Conservation (phyloP, 2,888 invertebrate genomes). For the Habroteleia sp. region DNA sequence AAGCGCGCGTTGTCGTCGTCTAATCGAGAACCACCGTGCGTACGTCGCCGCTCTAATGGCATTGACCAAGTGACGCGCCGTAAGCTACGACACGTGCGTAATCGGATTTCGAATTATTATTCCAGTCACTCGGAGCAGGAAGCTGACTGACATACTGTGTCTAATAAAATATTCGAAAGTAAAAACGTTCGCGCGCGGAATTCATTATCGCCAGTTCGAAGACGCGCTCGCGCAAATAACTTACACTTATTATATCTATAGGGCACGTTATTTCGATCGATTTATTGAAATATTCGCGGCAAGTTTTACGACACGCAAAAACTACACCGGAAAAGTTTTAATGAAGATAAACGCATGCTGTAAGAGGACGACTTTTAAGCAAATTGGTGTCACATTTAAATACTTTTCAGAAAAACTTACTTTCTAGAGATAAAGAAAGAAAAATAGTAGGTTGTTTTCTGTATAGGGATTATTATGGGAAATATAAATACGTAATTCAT, state of each 20-base stretch:
- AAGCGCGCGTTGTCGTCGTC: constrained; percentile 44
- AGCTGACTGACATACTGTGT: constrained; percentile 40
- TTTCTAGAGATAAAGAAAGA: no score
- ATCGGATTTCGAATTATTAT: constrained; percentile 61
- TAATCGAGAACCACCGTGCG: constrained; percentile 58
- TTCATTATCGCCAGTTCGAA: constrained; percentile 12
- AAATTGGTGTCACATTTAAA: no score
- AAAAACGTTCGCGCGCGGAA: constrained; percentile 33
- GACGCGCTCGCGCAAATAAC: constrained; percentile 6
- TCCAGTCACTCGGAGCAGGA: constrained; percentile 49
- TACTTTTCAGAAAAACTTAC: no score
- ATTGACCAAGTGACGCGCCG: constrained; percentile 60
- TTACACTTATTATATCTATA: constrained; percentile 19
- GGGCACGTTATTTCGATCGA: constrained; percentile 27
- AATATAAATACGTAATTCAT: no score
- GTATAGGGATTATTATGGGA: no score
- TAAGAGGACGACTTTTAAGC: no score
- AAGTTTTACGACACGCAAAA: constrained; percentile 15
- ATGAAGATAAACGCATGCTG: no score
- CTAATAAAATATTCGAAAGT: constrained; percentile 46
- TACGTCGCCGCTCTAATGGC: constrained; percentile 51
- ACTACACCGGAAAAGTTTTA: no score
- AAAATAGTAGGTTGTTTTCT: no score
- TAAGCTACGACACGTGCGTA: constrained; percentile 57
- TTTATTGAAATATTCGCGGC: constrained; percentile 24